Evolutionary conservation across 2,888 invertebrate species (phyloP).

Genomic region (Calameuta idolon): DNA sequence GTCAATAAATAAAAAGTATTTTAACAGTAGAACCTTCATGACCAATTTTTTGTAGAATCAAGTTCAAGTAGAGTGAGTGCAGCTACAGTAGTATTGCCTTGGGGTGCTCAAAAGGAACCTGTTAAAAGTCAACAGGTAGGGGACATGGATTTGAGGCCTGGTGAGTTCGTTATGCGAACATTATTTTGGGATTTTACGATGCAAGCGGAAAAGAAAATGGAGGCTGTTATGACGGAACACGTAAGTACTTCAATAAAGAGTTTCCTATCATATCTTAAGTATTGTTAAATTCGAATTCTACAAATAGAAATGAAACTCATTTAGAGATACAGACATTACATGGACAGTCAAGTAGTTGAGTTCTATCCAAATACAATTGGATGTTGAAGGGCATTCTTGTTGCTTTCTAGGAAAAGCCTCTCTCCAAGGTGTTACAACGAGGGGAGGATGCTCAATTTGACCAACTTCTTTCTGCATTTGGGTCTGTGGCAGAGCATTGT

Average conservation of each 20-base stretch:
- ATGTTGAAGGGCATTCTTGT: too few species aligned
- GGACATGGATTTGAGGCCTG: constrained; percentile 83
- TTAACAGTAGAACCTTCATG: neutral
- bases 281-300: too few species aligned
- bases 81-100: constrained; percentile 73
- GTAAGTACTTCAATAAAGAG: constrained; percentile 66
- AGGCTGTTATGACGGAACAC: constrained; percentile 91
- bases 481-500: constrained; percentile 96
- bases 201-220: constrained; percentile 96
- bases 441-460: constrained; percentile 97
- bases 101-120: constrained; percentile 84
- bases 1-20: neutral
- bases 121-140: constrained; percentile 61
- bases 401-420: constrained; percentile 82
- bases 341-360: too few species aligned
- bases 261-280: too few species aligned
- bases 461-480: constrained; percentile 90
- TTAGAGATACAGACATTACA: too few species aligned
- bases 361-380: too few species aligned
- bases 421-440: constrained; percentile 94
- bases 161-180: constrained; percentile 96
- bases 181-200: constrained; percentile 95
- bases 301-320: too few species aligned
- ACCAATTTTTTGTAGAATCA: constrained; percentile 49
- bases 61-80: constrained; percentile 62